Evolutionary conservation across 2,888 invertebrate genomes (phyloP), one percentile per base, ranked within the genome.

Genomic region (Pecten maximus): DNA sequence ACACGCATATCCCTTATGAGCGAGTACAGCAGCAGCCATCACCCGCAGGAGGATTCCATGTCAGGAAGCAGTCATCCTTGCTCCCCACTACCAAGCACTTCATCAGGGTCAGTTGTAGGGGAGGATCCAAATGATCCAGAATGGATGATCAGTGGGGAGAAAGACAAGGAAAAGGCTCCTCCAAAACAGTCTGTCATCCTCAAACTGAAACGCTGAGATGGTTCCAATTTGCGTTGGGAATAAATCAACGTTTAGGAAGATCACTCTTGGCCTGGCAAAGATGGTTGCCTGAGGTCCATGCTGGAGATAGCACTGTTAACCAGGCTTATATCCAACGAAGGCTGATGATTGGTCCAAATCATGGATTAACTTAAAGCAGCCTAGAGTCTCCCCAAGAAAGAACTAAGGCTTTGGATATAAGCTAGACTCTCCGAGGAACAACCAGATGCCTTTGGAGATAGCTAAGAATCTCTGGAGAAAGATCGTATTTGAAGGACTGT

Each of bases 101-200:
- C 94, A n/a, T 94, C 95, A 0, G 92, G 93, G 2, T 95, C 96
- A 8, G 91, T 92, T 16, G 74, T 93, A 0, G 92, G 92, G 40
- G 95, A 95, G 19, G 95, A 95, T 87, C 95, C 95, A 0, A 95
- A 95, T 91, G 96, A 96, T 91, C 96, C 96, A 0, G 96, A 96
- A 90, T 96, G 96, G 96, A 95, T 94, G 8, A 93, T 94, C 35
- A 90, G 54, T 86, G 87, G 88, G 16, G 91, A 91, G 23, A 60
- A 87, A 60, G 54, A 86, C 12, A 87, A 87, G 23, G 40, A 87
- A 48, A 91, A 89, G 35, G 54, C 40, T n/a, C 23, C 88, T 50
- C 15, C 28, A 28, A 74, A 74, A 28, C 74, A 74, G 35, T 74
- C 74, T 3, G 74, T 74, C 74, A 74, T 74, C 74, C 74, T 74